Evolutionary conservation across 1,140 invertebrate species (phyloP), one percentile per base, ranked within the genome.

Genomic region (Dinoponera quadriceps): DNA sequence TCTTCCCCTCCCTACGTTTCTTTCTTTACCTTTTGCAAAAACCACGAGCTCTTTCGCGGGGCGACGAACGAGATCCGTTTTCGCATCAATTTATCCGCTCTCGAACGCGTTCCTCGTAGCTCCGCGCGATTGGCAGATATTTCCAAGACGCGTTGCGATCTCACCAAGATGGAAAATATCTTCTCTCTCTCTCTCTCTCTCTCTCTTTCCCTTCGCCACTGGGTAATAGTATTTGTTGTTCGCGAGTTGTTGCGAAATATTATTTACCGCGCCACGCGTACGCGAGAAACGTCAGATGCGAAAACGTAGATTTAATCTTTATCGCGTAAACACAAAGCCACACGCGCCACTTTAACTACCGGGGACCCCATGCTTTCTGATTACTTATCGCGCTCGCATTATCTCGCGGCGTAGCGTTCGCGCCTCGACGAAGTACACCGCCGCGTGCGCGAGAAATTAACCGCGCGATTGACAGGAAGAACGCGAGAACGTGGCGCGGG

Each of bases 301-400:
- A 80, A n/a, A n/a, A 25, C 65, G 33, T 71, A 57, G 75, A 78
- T 78, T 78, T 55, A 69, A 71, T 65, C 75, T 71, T 80, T 57
- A 78, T 80, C 75, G 75, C 51, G n/a, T 22, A 27, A n/a, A n/a
- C 14, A 44, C 63, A 9, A 25, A 22, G 33, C 60, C 38, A 27
- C n/a, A 25, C 2, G 33, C 51, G 13, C 65, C 3, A 33, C 33
- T 44, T 57, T 38, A 44, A 25, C 66, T 57, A 48, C 22, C 38
- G 4, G 9, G 38, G 33, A 11, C 38, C n/a, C 65, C 25, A 13
- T 48, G 65, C 33, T 57, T 69, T 69, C 69, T 59, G 44, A 65
- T 69, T 57, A 57, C 65, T 57, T 80, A 71, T 69, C 65, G 51
- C 33, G 9, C 51, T 20, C 22, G 33, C 54, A 48, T 59, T 71